Evolutionary conservation across 2,888 invertebrate genomes (phyloP), one percentile per base, ranked within the genome.

Genomic region (Cerastis rubricosa): DNA sequence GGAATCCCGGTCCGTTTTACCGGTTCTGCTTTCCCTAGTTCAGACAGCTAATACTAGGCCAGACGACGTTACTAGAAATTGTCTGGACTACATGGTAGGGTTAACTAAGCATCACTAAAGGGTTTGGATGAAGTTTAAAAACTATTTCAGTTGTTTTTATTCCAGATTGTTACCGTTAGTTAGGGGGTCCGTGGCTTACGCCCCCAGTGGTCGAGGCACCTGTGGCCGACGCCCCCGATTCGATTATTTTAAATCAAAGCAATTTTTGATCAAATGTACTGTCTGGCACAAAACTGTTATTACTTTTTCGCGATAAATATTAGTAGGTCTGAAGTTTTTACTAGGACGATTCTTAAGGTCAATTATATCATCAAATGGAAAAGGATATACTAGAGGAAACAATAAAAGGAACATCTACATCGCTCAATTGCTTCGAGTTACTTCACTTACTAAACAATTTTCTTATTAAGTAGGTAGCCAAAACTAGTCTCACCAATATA

Each of bases 11-110:
- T n/a, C n/a, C n/a, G n/a, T n/a, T n/a, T n/a, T n/a, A n/a, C n/a
- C n/a, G n/a, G n/a, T n/a, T n/a, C n/a, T n/a, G n/a, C n/a, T n/a
- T n/a, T n/a, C n/a, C n/a, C n/a, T n/a, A n/a, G n/a, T n/a, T n/a
- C 71, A 85, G 81, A 74, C 68, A 70, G 59, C 47, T 74, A 35
- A 69, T 82, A 69, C 51, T 72, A 82, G 78, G 78, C 78, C 65
- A 81, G 81, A 66, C 64, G 40, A 51, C n/a, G 68, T 47, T 74
- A 61, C 71, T 69, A 40, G 61, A 75, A 84, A 61, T 49, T 74
- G 29, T 71, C 57, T 80, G 17, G 49, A 64, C 43, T 51, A 22
- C 14, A 66, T 2, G 35, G 43, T 51, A 85, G 65, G 77, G 64
- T 69, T 81, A 76, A 76, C 80, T 54, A 80, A 54, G 49, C 73